Conservation (phyloP, 2,113 vertebrate species). For the Ochotona princeps region DNA sequence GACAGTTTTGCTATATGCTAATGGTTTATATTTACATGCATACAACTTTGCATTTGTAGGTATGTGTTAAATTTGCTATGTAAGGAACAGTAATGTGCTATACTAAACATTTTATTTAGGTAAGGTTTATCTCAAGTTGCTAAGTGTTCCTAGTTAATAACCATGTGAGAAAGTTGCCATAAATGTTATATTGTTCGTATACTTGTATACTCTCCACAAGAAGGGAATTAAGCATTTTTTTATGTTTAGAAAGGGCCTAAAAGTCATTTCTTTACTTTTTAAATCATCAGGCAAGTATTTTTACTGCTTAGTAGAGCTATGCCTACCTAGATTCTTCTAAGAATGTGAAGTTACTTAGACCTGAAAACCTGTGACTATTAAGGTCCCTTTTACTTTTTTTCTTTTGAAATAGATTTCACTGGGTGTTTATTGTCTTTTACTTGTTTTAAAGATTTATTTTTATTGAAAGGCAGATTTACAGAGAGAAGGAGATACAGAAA, state of each 20-base stretch:
- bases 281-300: background rate
- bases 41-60: background rate
- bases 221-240: background rate
- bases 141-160: slow-evolving; percentile 26
- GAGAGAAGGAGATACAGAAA: too few species aligned
- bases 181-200: background rate
- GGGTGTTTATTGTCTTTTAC: background rate
- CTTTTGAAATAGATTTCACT: background rate
- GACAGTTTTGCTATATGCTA: background rate
- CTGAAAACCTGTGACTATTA: background rate
- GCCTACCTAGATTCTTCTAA: background rate
- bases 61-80: background rate
- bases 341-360: background rate
- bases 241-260: background rate
- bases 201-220: background rate
- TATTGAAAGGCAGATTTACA: too few species aligned
- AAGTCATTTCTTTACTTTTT: background rate
- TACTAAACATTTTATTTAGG: background rate
- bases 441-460: too few species aligned
- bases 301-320: background rate
- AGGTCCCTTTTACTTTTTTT: background rate
- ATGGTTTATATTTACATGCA: background rate
- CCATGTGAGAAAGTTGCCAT: background rate
- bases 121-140: slow-evolving; percentile 24
- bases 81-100: background rate